Evolutionary conservation across 2,113 vertebrate species (phyloP), one percentile per base, ranked within the genome.

Genomic region (Ginglymostoma cirratum): DNA sequence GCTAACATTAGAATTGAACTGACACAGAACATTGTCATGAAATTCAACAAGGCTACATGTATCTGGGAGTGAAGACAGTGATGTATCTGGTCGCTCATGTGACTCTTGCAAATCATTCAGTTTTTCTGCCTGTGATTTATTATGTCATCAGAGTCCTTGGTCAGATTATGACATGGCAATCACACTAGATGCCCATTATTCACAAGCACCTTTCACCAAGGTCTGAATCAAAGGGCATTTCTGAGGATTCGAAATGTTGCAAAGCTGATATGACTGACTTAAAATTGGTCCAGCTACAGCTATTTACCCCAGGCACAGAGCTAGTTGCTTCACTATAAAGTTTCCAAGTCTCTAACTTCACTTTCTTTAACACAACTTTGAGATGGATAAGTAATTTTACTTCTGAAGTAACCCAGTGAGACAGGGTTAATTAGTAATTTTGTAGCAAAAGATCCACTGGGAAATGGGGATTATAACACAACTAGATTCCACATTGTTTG

Each of bases 21-120:
- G 89, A 67, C 61, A 38, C 61, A 93, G 34, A 66, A 93, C 7
- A 66, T 23, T 7, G 19, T 8, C 34, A 21, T 93, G 89, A 93
- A 93, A 93, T 19, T 61, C 34, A 66, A 38, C 19, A 21, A 34
- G n/a, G 61, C 42, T 66, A 42, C 61, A 38, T 15, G 61, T 93
- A 67, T 0, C 34, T 38, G 61, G 34, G 89, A 61, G 8, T 65
- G 52, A 90, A 87, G 87, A 61, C 34, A 66, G 15, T 38, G 17
- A 66, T 15, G 7, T 93, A 66, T 66, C 55, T 15, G 27, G n/a
- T 19, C 8, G 89, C 61, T 93, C 89, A 93, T 34, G 17, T 66
- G 89, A n/a, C 34, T 65, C 34, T 66, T 66, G 8, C 67, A 66
- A 93, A 93, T 93, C 89, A 93, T 93, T 93, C 61, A 93, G 4